Percentiles rank a stretch among this genome's conserved stretches.
Evolutionary conservation across 2,888 invertebrate species (phyloP).

Genomic region (Perdita meconis): DNA sequence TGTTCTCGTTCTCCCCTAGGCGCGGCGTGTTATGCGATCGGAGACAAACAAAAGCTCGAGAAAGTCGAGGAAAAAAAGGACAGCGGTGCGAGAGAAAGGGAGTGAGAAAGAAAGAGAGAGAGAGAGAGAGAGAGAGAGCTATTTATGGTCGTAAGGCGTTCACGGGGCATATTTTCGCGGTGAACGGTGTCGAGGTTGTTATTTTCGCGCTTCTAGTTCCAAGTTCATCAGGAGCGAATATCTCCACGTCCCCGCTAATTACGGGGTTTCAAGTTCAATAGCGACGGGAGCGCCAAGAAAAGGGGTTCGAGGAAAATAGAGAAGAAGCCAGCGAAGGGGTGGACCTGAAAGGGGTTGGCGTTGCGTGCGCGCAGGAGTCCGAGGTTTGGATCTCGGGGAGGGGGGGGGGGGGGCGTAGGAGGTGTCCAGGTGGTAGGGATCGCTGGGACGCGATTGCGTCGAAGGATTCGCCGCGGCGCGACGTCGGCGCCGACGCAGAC

Average conservation of each 20-base stretch:
- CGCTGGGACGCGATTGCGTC: constrained; percentile 30
- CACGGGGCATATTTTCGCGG: not conserved
- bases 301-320: constrained; percentile 7
- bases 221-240: constrained; percentile 26
- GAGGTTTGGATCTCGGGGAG: no score
- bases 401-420: constrained; percentile 35
- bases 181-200: constrained; percentile 16
- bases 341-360: not conserved
- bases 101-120: no score
- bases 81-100: not conserved
- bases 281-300: constrained; percentile 31
- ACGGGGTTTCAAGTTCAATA: constrained; percentile 54
- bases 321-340: constrained; percentile 4
- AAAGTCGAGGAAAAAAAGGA: not conserved
- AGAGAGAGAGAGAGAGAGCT: not conserved
- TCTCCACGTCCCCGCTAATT: constrained; percentile 41
- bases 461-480: constrained; percentile 64
- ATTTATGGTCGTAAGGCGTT: constrained; percentile 8
- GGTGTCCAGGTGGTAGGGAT: not conserved
- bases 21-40: no score
- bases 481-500: constrained; percentile 68
- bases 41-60: not conserved
- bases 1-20: no score
- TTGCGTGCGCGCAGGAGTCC: constrained; percentile 16
- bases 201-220: constrained; percentile 30